A percentile compares a stretch with the other conserved stretches of the same genome.
Conservation (phyloP, 1,140 invertebrate species). For the Bombyx mori region ASM3026992v2 NC_085113.1:8655001-8655500, state of each 20-base stretch:
- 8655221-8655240: slow-evolving; percentile 86
- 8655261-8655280: slow-evolving; percentile 79
- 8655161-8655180: slow-evolving; percentile 79
- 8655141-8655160: slow-evolving; percentile 78
- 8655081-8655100: slow-evolving; percentile 90
- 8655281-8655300: slow-evolving; percentile 73
- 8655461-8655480: too few relatives aligned
- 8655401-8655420: too few relatives aligned
- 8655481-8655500: too few relatives aligned
- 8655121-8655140: slow-evolving; percentile 83
- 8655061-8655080: slow-evolving; percentile 63
- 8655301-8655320: slow-evolving; percentile 81
- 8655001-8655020: background rate
- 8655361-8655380: slow-evolving; percentile 58
- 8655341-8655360: slow-evolving; percentile 89
- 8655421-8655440: too few relatives aligned
- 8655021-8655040: background rate
- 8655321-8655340: slow-evolving; percentile 89
- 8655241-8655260: slow-evolving; percentile 87
- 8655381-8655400: slow-evolving; percentile 3
- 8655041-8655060: slow-evolving; percentile 1
- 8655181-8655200: slow-evolving; percentile 83
- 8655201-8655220: slow-evolving; percentile 88
- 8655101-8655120: slow-evolving; percentile 80
- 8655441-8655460: too few relatives aligned